Conservation (phyloP, 2,888 invertebrate species). For the Heteromurus nitidus region DNA sequence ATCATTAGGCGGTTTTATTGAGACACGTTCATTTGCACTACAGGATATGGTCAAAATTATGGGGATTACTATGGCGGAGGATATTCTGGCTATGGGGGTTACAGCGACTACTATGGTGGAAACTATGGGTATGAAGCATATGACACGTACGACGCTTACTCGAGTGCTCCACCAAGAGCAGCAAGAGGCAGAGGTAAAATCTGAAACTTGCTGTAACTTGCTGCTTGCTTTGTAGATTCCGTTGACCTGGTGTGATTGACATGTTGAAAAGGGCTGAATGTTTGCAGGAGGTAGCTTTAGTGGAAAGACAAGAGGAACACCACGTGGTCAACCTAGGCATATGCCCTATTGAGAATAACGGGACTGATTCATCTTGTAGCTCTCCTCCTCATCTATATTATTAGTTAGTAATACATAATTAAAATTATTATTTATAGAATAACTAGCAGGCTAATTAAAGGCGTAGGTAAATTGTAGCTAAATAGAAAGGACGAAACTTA, state of each 20-base stretch:
- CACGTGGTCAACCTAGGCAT: conserved; percentile 73
- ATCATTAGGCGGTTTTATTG: conserved; percentile 40
- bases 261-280: conserved; percentile 72
- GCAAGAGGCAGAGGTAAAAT: conserved; percentile 72
- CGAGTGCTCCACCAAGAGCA: conserved; percentile 70
- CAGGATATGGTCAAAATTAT: conserved; percentile 72
- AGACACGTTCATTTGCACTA: conserved; percentile 21
- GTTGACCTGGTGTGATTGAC: conserved; percentile 69
- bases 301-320: conserved; percentile 73
- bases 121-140: conserved; percentile 76
- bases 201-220: conserved; percentile 68
- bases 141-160: conserved; percentile 80
- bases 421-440: conserved; percentile 33
- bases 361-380: conserved; percentile 67
- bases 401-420: conserved; percentile 23
- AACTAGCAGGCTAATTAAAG: conserved; percentile 16
- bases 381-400: conserved; percentile 62
- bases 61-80: conserved; percentile 74
- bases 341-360: conserved; percentile 72
- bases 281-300: conserved; percentile 72
- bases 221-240: conserved; percentile 71
- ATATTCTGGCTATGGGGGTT: conserved; percentile 72
- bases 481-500: conserved; percentile 56
- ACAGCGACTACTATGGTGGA: conserved; percentile 70
- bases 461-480: conserved; percentile 40